Evolutionary conservation across 1,140 invertebrate genomes (phyloP), one percentile per base, ranked within the genome.

Genomic region (Ctenoplectra terminalis): DNA sequence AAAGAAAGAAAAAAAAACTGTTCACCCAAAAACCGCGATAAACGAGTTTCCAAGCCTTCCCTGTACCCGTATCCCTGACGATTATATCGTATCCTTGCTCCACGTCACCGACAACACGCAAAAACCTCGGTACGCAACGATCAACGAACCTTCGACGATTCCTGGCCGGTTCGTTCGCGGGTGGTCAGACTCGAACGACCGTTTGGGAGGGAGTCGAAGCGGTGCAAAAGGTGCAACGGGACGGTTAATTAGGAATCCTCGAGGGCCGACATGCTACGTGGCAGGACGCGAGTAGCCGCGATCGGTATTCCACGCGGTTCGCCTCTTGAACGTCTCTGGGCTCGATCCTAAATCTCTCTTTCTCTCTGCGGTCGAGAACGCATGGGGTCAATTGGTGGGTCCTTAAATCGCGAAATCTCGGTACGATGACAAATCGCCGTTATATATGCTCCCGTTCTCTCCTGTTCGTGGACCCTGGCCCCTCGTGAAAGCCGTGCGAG

Each of bases 361-460:
- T 34, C 67, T 26, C 6, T 17, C 56, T 1, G 43, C 34, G 11
- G n/a, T 9, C 23, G 26, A 9, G 43, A 69, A 79, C 77, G 56
- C 56, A 79, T 69, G 77, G 77, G 69, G 77, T 80, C 77, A 80
- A 80, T 73, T 80, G 69, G 76, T 50, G 54, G 76, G 77, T 80
- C 58, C 77, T 80, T 80, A 80, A 80, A 80, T 73, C 77, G 69
- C 70, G 58, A 80, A 61, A 72, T 72, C 69, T 80, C 66, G 58
- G 26, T 54, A 63, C 77, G 77, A 73, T 80, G 77, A 80, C 77
- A 80, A 80, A 80, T 80, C 77, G 70, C 46, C 26, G 58, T 73
- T 80, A 80, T 80, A 80, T 80, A 80, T 43, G 77, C 77, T 73
- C 77, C 77, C 46, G 77, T 80, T 75, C 73, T 31, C 23, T 20